phyloP scores from a whole-genome alignment of 2,797 vertebrate species.

The Hypotaenidia philippensis region DNA sequence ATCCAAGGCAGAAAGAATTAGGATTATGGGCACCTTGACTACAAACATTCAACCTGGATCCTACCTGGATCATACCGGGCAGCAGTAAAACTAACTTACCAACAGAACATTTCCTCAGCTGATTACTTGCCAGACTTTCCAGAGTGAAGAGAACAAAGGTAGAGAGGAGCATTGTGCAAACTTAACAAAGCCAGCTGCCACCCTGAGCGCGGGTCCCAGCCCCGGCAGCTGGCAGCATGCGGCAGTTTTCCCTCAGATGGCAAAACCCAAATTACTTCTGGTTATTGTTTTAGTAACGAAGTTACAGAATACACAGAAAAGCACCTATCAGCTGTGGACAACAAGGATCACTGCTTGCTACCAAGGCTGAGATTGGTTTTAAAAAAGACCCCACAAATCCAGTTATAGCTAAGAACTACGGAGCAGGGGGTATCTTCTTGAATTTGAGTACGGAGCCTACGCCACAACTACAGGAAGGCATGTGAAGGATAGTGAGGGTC shows the following conservation, averaged over 20 bases:
- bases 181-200: neutral
- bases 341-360: neutral
- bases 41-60: neutral
- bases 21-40: neutral
- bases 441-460: neutral
- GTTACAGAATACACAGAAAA: neutral
- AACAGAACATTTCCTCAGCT: neutral
- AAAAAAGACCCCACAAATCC: neutral
- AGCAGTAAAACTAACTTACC: neutral
- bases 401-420: neutral
- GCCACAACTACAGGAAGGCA: neutral
- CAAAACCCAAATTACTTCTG: neutral
- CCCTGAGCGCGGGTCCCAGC: fast-evolving
- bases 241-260: neutral
- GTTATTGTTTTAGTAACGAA: neutral
- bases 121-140: neutral
- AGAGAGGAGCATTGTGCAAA: neutral
- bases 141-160: neutral
- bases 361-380: neutral
- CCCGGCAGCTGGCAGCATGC: neutral
- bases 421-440: neutral
- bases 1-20: neutral
- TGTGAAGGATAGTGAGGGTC: fast-evolving
- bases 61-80: neutral
- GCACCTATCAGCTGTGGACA: neutral